Evolutionary conservation across 2,888 invertebrate species (phyloP), one percentile per base, ranked within the genome.

Genomic region (Theretra japonica): DNA sequence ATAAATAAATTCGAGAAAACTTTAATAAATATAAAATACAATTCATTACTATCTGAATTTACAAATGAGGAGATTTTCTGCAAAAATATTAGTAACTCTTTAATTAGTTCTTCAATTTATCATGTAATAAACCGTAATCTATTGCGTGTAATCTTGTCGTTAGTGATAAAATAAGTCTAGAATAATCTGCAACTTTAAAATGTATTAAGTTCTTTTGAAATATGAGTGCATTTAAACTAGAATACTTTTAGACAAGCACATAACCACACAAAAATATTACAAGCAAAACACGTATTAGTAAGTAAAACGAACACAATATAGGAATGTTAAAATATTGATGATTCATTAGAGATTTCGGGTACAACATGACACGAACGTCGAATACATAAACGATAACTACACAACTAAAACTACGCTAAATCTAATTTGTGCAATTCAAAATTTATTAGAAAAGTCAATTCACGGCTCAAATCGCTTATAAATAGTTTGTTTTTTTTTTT

Each of bases 1-100:
- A 58, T 23, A 65, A 65, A 65, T 65, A 65, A 65, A 65, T 65
- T 65, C 65, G 65, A 65, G 23, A 17, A 41, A 41, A 17, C 23
- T 11, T 25, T 5, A 53, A n/a, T 33, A 33, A 30, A n/a, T 8
- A 60, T 33, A 59, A 59, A 28, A 59, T 28, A 59, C 28, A 25
- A 19, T 28, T 25, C 30, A 59, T 28, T 28, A 28, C 25, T 6
- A 59, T 59, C 28, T 59, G 53, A 19, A 28, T 59, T 28, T 28
- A 59, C n/a, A 53, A 53, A 53, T 53, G 53, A 53, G 53, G 17
- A 53, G 6, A n/a, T 41, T 15, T 2, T 41, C 1, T 41, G 41
- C 7, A 33, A 33, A 33, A 19, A 53, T 53, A n/a, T 53, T 53
- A 53, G 17, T n/a, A 53, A 53, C 17, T 50, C 15, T 50, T 15